Base-by-base conservation (phyloP, 2,797 vertebrate genomes). In the Pachyuromys duprasi region DNA sequence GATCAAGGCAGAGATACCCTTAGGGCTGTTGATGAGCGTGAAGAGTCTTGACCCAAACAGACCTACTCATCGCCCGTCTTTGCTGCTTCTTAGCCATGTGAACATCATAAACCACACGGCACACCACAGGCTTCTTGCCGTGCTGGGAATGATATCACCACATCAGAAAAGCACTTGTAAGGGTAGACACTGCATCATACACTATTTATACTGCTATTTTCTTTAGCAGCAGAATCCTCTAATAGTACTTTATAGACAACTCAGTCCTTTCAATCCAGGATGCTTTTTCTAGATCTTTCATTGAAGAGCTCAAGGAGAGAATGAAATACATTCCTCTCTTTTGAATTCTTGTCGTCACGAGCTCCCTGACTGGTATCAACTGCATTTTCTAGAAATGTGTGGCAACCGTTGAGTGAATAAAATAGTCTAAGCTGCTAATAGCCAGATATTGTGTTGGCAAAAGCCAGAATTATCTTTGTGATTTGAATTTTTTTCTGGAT, bases 401-500 rank as follows among this genome's bases (percentile, higher is more conserved):
- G 13, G 53, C 60, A 39, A 22, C 3, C 14, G 1, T 45, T 14
- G 4, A 72, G 55, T 69, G 53, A 67, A 74, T 17, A 93, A 42
- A 75, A 83, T 31, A 14, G 17, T 82, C 31, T 75, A 75, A 33
- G 55, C 33, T 88, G 92, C 79, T 57, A 92, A 69, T 89, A 96
- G 69, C 49, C 55, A 96, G 78, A 78, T n/a, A 63, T 80, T 8
- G 7, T 24, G 36, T 60, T 72, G 78, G 57, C 49, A 83, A 95
- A 75, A 65, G 42, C 5, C 45, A 90, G 76, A 88, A 90, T 95
- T 70, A 62, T 31, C 92, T 89, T 65, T 55, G 60, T 76, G n/a
- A 90, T 91, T 91, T 95, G 76, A 63, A 94, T 24, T 93, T 74
- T 76, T 60, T 90, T 89, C 78, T 70, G 39, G 70, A 81, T 94